Evolutionary conservation across 2,888 invertebrate genomes (phyloP).

Genomic region (Drosophila tripunctata): DNA sequence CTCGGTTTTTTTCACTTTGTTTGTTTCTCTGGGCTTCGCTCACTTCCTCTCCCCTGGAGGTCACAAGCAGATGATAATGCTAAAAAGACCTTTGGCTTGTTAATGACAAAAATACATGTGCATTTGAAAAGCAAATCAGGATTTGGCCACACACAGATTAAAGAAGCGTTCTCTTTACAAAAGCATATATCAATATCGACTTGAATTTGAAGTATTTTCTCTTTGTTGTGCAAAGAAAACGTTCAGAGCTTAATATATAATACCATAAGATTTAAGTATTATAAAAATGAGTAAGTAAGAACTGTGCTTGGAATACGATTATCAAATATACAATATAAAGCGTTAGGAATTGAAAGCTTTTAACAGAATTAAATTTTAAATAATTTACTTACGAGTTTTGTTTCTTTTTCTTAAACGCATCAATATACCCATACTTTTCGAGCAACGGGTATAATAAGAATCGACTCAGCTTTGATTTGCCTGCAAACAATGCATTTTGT

Average conservation of each 20-base stretch:
- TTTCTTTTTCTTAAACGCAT: too few species aligned
- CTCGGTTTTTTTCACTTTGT: slow-evolving; percentile 36
- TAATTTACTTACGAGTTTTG: too few species aligned
- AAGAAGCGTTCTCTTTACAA: not conserved
- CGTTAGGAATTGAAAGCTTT: not conserved
- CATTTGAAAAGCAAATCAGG: slow-evolving; percentile 29
- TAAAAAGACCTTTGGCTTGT: slow-evolving; percentile 61
- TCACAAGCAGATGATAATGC: slow-evolving; percentile 36
- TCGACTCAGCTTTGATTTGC: not conserved
- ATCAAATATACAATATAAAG: not conserved
- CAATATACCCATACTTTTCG: too few species aligned
- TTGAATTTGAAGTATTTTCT: slow-evolving; percentile 2
- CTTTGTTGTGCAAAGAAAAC: not conserved
- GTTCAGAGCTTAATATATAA: not conserved
- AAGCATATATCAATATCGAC: slow-evolving; percentile 24
- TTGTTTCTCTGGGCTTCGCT: slow-evolving; percentile 11
- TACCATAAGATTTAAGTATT: not conserved
- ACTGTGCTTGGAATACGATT: not conserved
- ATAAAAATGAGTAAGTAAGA: not conserved
- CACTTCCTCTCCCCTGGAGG: slow-evolving; percentile 15
- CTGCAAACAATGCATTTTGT: not conserved
- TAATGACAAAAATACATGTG: slow-evolving; percentile 64
- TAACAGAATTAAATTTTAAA: too few species aligned
- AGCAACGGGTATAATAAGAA: not conserved
- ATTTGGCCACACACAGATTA: slow-evolving; percentile 28